Conservation (phyloP, 1,140 invertebrate genomes). For the Pseudomyrmex concolor region DNA sequence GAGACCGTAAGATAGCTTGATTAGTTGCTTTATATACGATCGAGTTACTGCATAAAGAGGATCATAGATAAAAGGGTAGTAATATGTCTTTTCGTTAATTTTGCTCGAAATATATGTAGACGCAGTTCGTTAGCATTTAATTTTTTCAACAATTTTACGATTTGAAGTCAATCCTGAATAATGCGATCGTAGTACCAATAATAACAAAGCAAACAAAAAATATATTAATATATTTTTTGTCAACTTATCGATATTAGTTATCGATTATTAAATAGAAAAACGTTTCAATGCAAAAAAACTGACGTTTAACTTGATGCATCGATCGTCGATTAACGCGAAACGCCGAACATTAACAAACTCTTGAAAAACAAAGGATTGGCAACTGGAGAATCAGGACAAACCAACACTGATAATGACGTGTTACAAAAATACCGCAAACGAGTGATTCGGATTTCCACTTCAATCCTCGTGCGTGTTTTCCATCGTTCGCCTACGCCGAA, state of each 20-base stretch:
- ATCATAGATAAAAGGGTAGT: constrained; percentile 2
- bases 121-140: not conserved
- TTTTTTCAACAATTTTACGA: not conserved
- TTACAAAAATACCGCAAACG: constrained; percentile 13
- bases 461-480: constrained; percentile 23
- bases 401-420: constrained; percentile 23
- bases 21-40: constrained; percentile 26
- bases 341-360: constrained; percentile 21
- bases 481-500: constrained; percentile 27
- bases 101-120: no score
- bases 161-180: not conserved
- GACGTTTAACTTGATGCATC: constrained; percentile 14
- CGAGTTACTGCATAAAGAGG: constrained; percentile 9
- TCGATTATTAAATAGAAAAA: not conserved
- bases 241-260: not conserved
- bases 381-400: not conserved
- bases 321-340: constrained; percentile 20
- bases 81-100: constrained; percentile 1
- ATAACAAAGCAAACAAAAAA: no score
- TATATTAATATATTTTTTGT: no score
- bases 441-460: constrained; percentile 33
- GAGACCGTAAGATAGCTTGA: constrained; percentile 47
- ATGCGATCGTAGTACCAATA: no score
- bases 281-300: not conserved
- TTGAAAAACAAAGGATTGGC: constrained; percentile 10